Evolutionary conservation across 2,797 vertebrate species (phyloP).

Genomic region (Zenarchopterus dispar): DNA sequence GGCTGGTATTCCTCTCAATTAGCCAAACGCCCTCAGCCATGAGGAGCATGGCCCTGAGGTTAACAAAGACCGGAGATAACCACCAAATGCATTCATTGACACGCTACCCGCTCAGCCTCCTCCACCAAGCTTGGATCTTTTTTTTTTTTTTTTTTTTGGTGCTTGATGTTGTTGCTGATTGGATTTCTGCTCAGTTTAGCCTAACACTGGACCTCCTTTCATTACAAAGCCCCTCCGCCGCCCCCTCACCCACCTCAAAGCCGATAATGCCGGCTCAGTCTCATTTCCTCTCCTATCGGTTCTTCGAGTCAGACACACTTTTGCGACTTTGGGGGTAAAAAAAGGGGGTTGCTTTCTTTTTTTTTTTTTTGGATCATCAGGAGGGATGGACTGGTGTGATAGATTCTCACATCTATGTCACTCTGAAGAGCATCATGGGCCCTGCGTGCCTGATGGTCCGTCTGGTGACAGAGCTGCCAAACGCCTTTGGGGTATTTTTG

Average conservation of each 20-base stretch:
- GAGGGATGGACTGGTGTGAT: constrained; percentile 48
- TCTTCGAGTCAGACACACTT: constrained; percentile 62
- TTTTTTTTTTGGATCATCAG: constrained; percentile 50
- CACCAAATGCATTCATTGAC: constrained; percentile 66
- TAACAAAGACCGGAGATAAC: constrained; percentile 78
- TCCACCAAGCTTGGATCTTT: constrained; percentile 51
- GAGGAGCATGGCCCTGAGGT: constrained; percentile 60
- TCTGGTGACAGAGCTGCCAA: constrained; percentile 72
- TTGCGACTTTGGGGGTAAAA: constrained; percentile 45
- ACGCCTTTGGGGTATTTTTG: constrained; percentile 81
- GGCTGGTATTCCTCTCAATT: constrained; percentile 70
- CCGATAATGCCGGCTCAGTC: constrained; percentile 49
- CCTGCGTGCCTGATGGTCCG: constrained; percentile 70
- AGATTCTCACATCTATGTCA: constrained; percentile 74
- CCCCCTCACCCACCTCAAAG: constrained; percentile 48
- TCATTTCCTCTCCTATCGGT: constrained; percentile 73
- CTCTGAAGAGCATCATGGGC: constrained; percentile 67
- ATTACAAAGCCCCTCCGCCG: constrained; percentile 53
- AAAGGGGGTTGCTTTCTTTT: constrained; percentile 20
- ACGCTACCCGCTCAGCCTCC: constrained; percentile 44
- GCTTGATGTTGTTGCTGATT: constrained; percentile 73
- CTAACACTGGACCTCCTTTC: constrained; percentile 68
- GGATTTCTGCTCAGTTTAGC: constrained; percentile 79
- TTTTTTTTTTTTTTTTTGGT: constrained; percentile 8
- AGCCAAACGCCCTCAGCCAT: constrained; percentile 59